Evolutionary conservation across 2,888 invertebrate species (phyloP), one percentile per base, ranked within the genome.

Genomic region (Chrysolina oricalcia): DNA sequence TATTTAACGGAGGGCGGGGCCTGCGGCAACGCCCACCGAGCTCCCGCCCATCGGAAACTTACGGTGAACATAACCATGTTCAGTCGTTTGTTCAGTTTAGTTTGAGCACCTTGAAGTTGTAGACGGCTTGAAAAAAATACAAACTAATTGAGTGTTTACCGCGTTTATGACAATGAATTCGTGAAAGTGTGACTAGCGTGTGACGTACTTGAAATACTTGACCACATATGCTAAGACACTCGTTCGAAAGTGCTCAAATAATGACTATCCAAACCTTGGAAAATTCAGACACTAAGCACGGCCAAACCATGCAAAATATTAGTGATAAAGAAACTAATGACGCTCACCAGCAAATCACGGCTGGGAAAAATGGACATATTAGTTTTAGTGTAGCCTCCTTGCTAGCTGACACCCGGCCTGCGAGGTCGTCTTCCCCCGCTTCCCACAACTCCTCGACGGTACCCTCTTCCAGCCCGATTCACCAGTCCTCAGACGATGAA

Each of bases 311-410:
- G 88, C 86, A 86, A 83, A 83, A 83, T 73, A 80, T 81, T 79
- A 81, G 81, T 92, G 80, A 89, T 89, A 87, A 90, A 83, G 79
- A 83, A 80, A 81, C 81, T 78, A 78, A 79, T 79, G 84, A 82
- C 78, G 84, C 78, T 81, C 83, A 81, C 59, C 81, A 80, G 67
- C 84, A 83, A 78, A 79, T 81, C 78, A 83, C 85, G 74, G 82
- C 85, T 53, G 86, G 84, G 75, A 94, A 94, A 86, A 91, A 92
- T 78, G 92, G 93, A 79, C 90, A 93, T 83, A 93, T 94, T 85
- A 94, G 93, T 89, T 97, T 97, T 90, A 95, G 96, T 89, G 97
- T 97, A 81, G 96, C 97, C 8, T 95, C 97, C 0, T 91, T 97
- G 80, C 89, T 97, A 81, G 94, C 96, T 17, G 97, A 97, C 85